phyloP scores from a whole-genome alignment of 2,797 vertebrate species.

The Lepilemur ruficaudatus region DNA sequence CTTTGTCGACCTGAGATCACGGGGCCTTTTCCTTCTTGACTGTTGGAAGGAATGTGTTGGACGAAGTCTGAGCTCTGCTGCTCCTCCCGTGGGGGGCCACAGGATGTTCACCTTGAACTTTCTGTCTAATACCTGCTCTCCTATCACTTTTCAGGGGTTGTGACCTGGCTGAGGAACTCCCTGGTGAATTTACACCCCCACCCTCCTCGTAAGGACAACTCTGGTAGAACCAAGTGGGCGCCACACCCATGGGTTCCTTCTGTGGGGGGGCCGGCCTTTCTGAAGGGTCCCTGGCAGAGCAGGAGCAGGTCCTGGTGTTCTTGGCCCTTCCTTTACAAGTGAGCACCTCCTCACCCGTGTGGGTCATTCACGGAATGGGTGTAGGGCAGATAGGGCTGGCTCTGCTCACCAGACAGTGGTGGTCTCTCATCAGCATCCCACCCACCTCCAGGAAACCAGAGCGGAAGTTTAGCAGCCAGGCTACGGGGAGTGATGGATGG shows the following conservation, averaged over 20 bases:
- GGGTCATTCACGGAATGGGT: not conserved
- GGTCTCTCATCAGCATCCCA: not conserved
- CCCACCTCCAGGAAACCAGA: not conserved
- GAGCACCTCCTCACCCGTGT: not conserved
- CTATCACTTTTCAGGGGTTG: not conserved
- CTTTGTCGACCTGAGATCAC: fast-evolving
- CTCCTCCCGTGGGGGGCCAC: not conserved
- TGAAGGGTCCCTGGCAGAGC: fast-evolving
- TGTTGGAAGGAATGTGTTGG: too few species aligned
- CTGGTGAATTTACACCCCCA: not conserved
- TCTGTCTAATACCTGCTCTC: not conserved
- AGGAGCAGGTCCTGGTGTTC: not conserved
- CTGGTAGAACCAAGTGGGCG: not conserved
- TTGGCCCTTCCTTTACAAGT: not conserved
- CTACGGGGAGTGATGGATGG: not conserved
- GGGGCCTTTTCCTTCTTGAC: not conserved
- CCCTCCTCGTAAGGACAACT: not conserved
- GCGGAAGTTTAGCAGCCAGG: not conserved
- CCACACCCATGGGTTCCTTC: too few species aligned
- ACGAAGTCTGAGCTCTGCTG: fast-evolving
- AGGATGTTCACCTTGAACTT: not conserved
- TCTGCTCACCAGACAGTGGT: not conserved
- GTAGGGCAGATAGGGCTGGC: fast-evolving
- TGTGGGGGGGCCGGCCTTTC: not conserved
- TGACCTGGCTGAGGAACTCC: not conserved